Base-by-base conservation (phyloP, 2,797 vertebrate species). In the Poecile montanus region DNA sequence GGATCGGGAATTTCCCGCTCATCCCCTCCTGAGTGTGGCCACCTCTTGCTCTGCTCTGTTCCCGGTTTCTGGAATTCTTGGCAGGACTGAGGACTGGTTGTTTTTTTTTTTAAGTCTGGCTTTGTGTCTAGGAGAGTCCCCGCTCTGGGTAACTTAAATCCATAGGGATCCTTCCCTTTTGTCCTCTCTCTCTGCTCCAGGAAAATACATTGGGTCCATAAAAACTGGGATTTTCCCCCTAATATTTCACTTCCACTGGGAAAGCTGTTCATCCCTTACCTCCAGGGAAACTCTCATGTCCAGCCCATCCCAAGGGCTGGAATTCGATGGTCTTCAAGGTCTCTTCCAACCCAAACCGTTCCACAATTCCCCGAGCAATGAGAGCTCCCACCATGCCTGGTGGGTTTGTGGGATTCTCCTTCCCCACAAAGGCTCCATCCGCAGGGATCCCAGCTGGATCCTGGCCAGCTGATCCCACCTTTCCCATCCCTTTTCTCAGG, bases 11-110 rank as follows among this genome's bases (percentile, higher is more conserved):
- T 60, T 91, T 60, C 53, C 6, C 44, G 32, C 62, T 56, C 54
- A 7, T 21, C n/a, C 9, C 38, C 6, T 58, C 36, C 27, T 0
- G 18, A 27, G 30, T 0, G 1, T 3, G 23, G 51, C 50, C 30
- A 13, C 16, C 57, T 30, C 40, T 75, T 4, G 14, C 13, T 58
- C 48, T 32, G 18, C 44, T 65, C 48, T 1, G 5, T 16, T 88
- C 13, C 29, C 15, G 3, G 6, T 42, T 27, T 0, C 21, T 26
- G 51, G 66, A 62, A 45, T 34, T 16, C 44, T 54, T 66, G 34
- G 34, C 34, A 65, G 30, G 38, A 61, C 16, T 3, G 1, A 2
- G 16, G 29, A 25, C 11, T 44, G 32, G 11, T 38, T 36, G 20
- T 57, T 88, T 70, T 4, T 70, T 4, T 70, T 58, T 32, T 38